Base-by-base conservation (phyloP, 2,888 invertebrate genomes). In the Chrysodeixis includens region DNA sequence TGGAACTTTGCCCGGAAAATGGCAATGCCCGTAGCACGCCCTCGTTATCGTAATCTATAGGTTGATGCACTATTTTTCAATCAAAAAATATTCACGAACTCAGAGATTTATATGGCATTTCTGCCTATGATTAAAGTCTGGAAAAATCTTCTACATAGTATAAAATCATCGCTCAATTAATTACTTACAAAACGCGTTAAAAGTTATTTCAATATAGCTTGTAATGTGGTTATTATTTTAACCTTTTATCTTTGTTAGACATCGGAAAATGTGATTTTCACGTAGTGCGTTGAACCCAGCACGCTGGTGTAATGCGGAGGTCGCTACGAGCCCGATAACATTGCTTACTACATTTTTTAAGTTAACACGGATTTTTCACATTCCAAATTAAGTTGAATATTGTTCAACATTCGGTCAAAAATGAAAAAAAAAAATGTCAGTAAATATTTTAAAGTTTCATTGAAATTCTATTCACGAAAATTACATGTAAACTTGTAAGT, bases 231-330 rank as follows among this genome's bases (percentile, higher is more conserved):
- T 16, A 54, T 58, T 58, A 60, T 63, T 59, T 51, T 61, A 18
- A 49, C 46, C 46, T 9, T 66, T 72, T 62, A 81, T 79, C 76
- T 68, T 52, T 22, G 46, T 53, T 61, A 56, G 68, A 59, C 66
- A 74, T 83, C 77, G 74, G 76, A 78, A 82, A 83, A 76, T 74
- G 64, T 74, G 71, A 74, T 77, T 85, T 84, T 82, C 82, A 74
- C 59, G 68, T 71, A 69, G 89, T 83, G 79, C 89, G 86, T 87
- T 90, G 90, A 91, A 90, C 91, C 82, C 80, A 74, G 59, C 20
- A 71, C 80, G 75, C 78, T n/a, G 78, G 76, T 85, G 81, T 85
- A 84, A 81, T 85, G 73, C 71, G 71, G 72, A 67, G 74, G 72
- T 71, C 57, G 59, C 68, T 26, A 44, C 8, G 54, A 73, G 6